These are phyloP conservation scores for Porites australiensis DNA, from an alignment of 64 coral and sea anemone species.

Conservation along the genomic window DNA sequence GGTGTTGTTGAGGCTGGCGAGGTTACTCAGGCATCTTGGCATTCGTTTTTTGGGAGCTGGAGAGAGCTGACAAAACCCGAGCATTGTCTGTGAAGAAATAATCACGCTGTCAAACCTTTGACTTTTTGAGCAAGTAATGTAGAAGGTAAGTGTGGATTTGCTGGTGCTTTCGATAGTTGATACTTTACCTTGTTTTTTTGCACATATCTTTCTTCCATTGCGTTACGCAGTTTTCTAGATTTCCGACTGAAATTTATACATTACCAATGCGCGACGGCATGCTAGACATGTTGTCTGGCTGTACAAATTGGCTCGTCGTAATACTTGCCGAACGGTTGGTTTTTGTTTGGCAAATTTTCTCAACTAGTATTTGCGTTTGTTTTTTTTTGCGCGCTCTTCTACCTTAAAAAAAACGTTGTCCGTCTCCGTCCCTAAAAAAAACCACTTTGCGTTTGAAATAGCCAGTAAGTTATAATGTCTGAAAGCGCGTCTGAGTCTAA, in stretches of 20 bases:
- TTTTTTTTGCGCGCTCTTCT: not conserved
- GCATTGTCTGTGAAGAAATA: not conserved
- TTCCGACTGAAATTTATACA: conserved; percentile 30
- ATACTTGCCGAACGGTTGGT: not conserved
- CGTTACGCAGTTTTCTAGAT: conserved; percentile 44
- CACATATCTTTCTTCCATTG: not conserved
- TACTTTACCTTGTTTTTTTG: not conserved
- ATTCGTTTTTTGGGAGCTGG: not conserved
- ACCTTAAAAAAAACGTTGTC: not conserved
- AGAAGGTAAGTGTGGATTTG: not conserved
- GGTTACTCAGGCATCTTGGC: conserved; percentile 35
- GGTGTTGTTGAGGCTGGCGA: not conserved
- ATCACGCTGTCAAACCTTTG: not conserved
- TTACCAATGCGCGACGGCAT: not conserved
- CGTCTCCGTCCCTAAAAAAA: not conserved
- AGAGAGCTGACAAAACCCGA: not conserved
- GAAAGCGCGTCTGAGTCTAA: not conserved
- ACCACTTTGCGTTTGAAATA: not conserved
- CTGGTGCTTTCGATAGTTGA: not conserved
- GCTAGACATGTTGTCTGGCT: conserved; percentile 28
- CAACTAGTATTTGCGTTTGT: not conserved
- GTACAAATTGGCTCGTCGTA: not conserved
- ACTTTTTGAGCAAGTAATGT: conserved; percentile 35
- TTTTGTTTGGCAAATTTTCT: not conserved
- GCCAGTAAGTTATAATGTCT: not conserved